Base-by-base conservation (phyloP, 2,888 invertebrate genomes). In the Palloptera scutellata region DNA sequence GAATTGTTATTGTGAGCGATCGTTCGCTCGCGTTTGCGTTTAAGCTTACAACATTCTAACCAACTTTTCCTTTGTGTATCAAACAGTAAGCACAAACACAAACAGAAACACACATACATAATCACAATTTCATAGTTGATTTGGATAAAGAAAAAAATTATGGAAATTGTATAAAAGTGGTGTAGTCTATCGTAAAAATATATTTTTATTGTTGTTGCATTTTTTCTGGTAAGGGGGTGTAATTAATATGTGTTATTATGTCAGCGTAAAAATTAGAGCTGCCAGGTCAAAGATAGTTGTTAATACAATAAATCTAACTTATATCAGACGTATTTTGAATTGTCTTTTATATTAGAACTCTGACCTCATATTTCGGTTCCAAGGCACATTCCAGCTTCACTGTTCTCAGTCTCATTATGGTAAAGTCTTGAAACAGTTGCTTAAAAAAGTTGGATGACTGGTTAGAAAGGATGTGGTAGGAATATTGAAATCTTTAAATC, bases 201-300 rank as follows among this genome's bases (percentile, higher is more conserved):
- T 30, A 30, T 30, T 30, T 30, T 30, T 40, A 11, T 58, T 4
- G 41, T 54, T 40, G 51, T 40, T 64, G 65, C 67, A 66, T 57
- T 68, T 6, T 70, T 68, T 71, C 66, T 72, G 40, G 17, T 41
- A 13, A 19, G 53, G 15, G 53, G 59, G 62, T 59, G 67, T 61
- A 65, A 75, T 73, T 76, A 79, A 79, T 77, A 74, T 78, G 73
- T 79, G 78, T 74, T 77, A 76, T 79, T 79, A 77, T 74, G 70
- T 67, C 72, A 68, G 63, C 42, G 19, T 42, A 12, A 67, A 54
- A 60, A 30, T 6, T 4, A 30, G 67, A 60, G 57, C 67, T 67
- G 69, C 69, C 69, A 69, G 62, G 64, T 64, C 40, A 30, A 30
- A 30, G n/a, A n/a, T n/a, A n/a, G n/a, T n/a, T n/a, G n/a, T n/a